Evolutionary conservation across 2,797 vertebrate species (phyloP).

Genomic region (Takifugu ocellatus): DNA sequence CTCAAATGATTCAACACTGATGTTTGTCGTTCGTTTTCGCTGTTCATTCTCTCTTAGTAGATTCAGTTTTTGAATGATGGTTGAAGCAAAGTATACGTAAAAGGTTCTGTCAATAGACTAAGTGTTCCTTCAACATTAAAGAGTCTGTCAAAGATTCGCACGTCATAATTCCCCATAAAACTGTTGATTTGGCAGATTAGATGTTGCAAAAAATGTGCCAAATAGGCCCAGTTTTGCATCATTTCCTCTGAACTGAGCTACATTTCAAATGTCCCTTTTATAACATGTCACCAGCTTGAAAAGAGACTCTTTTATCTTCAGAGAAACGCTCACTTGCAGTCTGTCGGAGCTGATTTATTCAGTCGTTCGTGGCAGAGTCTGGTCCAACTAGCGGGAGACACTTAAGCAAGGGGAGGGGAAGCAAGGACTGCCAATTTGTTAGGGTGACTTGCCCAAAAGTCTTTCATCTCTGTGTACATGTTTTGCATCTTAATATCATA

Average conservation of each 20-base stretch:
- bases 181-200: no score
- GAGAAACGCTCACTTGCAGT: slow-evolving; percentile 5
- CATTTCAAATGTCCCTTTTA: neutral
- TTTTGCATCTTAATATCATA: no score
- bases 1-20: slow-evolving; percentile 1
- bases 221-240: no score
- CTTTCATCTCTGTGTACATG: no score
- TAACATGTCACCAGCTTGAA: neutral
- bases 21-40: neutral
- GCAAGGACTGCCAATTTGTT: no score
- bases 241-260: neutral
- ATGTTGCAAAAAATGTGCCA: no score
- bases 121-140: neutral
- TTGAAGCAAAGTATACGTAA: neutral
- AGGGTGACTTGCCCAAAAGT: no score
- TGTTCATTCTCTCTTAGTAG: neutral
- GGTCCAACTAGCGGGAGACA: no score
- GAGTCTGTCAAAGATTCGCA: neutral
- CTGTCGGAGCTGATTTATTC: slow-evolving; percentile 18
- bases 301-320: neutral
- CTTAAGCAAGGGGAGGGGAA: no score
- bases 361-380: slow-evolving; percentile 7
- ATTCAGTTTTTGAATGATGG: neutral
- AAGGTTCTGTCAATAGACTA: neutral
- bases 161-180: neutral